Conservation (phyloP, 2,888 invertebrate genomes). For the Eupithecia abbreviata region DNA sequence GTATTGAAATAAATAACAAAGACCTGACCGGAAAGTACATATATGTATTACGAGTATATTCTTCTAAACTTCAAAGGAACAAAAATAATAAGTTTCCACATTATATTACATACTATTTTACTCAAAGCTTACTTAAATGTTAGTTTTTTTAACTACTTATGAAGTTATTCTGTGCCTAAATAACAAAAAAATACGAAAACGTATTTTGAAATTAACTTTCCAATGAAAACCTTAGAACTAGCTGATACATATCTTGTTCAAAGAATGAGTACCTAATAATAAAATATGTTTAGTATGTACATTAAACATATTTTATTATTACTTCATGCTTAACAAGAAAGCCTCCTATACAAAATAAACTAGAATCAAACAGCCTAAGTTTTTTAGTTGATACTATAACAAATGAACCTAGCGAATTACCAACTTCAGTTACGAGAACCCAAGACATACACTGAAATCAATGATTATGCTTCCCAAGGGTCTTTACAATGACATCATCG, state of each 20-base stretch:
- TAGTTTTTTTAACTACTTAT: too few species aligned
- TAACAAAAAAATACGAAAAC: neutral
- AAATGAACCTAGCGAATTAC: neutral
- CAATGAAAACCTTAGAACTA: neutral
- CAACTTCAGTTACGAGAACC: neutral
- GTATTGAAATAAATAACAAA: conserved; percentile 10
- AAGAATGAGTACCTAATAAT: neutral
- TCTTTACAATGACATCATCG: conserved; percentile 76
- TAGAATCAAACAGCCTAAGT: neutral
- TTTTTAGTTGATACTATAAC: neutral
- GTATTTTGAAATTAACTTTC: neutral
- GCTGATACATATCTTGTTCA: neutral
- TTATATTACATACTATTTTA: neutral
- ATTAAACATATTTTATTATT: neutral
- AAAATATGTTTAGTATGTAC: neutral
- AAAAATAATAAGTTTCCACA: neutral
- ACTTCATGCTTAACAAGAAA: neutral
- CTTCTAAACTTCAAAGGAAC: conserved; percentile 3
- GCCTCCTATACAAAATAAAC: neutral
- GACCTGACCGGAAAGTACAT: conserved; percentile 10
- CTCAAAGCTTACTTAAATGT: neutral
- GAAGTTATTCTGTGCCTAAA: too few species aligned
- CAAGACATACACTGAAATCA: conserved; percentile 37
- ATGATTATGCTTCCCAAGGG: conserved; percentile 76
- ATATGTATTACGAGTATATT: too few species aligned